Base-by-base conservation (phyloP, 2,888 invertebrate species). In the Erebia aethiops region DNA sequence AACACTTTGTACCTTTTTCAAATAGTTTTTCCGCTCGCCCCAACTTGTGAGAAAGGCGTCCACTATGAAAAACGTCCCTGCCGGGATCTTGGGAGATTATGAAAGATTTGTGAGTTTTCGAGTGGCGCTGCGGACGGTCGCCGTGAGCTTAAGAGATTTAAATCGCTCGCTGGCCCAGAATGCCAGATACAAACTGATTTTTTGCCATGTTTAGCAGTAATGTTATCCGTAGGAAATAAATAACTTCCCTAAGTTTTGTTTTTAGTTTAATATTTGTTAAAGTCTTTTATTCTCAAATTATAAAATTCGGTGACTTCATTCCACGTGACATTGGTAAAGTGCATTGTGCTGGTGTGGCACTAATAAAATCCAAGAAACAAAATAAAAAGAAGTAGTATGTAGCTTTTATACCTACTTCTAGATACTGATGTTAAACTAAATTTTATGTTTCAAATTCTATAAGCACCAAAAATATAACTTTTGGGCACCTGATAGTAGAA, bases 41-140 rank as follows among this genome's bases (percentile, higher is more conserved):
- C 61, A 67, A 46, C 72, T 71, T 74, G 72, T 69, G 64, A 69
- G 63, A 21, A 57, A 70, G 71, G 74, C 71, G 76, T 74, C 72
- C 87, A 88, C 87, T 88, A 88, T 90, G 90, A 91, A 89, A 87
- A 88, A 91, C 87, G 84, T 88, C 91, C 90, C 89, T 89, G 87
- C 75, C 75, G 85, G 89, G 87, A 89, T 89, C 88, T 83, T 81
- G 82, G 79, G 82, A 93, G 93, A 93, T 93, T 93, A 92, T 92
- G 91, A 93, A 91, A 93, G 93, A 94, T 93, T 94, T 94, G 93
- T 93, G 94, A 90, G 92, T 87, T 84, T 83, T 87, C 81, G 84
- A 87, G 88, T 84, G 87, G 85, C 84, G 87, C 87, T 86, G 86
- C 84, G 89, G 87, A 87, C 88, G 86, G 88, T 89, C 87, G 87